These are phyloP conservation scores for Sinelater perroti DNA, from an alignment of 2,888 invertebrate species.

Conservation along the genomic window DNA sequence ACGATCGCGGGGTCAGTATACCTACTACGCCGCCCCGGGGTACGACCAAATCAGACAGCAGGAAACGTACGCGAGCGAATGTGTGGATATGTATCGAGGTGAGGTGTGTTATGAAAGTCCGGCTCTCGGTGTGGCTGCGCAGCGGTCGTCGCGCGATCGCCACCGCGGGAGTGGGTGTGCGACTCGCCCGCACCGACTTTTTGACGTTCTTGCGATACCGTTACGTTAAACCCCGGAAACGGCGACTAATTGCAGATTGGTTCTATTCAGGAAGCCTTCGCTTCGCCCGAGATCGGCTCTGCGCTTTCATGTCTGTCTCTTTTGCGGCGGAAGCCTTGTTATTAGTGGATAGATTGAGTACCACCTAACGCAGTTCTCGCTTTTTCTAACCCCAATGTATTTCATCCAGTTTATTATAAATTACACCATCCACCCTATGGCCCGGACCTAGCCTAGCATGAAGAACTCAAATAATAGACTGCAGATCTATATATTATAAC, in stretches of 20 bases:
- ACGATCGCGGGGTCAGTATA: conserved; percentile 58
- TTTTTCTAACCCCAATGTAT: no score
- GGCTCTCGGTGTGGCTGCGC: no score
- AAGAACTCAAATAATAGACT: no score
- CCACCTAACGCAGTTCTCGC: no score
- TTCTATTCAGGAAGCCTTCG: conserved; percentile 39
- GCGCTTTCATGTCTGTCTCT: conserved; percentile 6
- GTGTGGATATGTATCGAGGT: conserved; percentile 33
- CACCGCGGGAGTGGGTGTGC: conserved; percentile 40
- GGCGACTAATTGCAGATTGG: conserved; percentile 40
- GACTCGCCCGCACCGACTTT: conserved; percentile 29
- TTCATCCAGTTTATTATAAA: no score
- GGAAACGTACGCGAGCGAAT: conserved; percentile 45
- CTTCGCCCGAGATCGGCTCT: no score
- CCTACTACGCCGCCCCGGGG: conserved; percentile 50
- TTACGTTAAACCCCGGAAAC: conserved; percentile 36
- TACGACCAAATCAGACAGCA: conserved; percentile 45
- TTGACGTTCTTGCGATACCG: conserved; percentile 32
- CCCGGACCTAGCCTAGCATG: no score
- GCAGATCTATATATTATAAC: no score
- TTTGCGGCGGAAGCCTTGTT: no score
- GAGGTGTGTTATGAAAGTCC: conserved; percentile 35
- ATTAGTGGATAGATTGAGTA: no score
- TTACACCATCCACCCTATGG: no score
- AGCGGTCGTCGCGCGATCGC: no score